Conservation (phyloP, 1,140 invertebrate genomes). For the Caenorhabditis brenneri region DNA sequence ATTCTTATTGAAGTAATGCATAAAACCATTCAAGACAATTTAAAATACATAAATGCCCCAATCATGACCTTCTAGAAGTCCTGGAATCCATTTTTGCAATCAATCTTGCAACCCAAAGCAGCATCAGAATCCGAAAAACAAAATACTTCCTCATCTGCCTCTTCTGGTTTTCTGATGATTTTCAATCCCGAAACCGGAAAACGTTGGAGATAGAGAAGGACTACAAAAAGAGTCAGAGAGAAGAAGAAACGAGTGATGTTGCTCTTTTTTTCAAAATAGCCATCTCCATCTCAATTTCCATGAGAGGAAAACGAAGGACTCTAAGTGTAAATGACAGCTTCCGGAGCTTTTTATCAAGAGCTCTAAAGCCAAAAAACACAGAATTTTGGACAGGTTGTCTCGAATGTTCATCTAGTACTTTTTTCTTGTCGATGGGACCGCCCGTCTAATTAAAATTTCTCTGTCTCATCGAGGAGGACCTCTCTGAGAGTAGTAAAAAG, state of each 20-base stretch:
- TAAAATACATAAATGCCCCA: too few species aligned
- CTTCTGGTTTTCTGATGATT: neutral
- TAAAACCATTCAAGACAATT: too few species aligned
- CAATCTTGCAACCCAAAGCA: neutral
- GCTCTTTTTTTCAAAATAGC: neutral
- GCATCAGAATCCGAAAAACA: neutral
- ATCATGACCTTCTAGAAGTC: too few species aligned
- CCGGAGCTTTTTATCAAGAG: too few species aligned
- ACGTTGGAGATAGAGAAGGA: neutral
- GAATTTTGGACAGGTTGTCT: neutral
- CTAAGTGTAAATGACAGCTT: slow-evolving; percentile 17
- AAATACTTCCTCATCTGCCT: neutral
- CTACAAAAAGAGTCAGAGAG: neutral
- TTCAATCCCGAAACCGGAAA: neutral
- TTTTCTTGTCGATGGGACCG: neutral
- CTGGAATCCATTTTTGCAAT: too few species aligned
- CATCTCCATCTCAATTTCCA: neutral
- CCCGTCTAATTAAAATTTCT: slow-evolving; percentile 15
- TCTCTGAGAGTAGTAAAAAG: neutral
- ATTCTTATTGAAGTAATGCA: too few species aligned
- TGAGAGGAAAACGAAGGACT: neutral
- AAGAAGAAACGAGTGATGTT: neutral
- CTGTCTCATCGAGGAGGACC: neutral
- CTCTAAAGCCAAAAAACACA: neutral
- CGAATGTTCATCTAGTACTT: neutral